Evolutionary conservation across 2,113 vertebrate species (phyloP), one percentile per base, ranked within the genome.

Genomic region (Cromileptes altivelis): DNA sequence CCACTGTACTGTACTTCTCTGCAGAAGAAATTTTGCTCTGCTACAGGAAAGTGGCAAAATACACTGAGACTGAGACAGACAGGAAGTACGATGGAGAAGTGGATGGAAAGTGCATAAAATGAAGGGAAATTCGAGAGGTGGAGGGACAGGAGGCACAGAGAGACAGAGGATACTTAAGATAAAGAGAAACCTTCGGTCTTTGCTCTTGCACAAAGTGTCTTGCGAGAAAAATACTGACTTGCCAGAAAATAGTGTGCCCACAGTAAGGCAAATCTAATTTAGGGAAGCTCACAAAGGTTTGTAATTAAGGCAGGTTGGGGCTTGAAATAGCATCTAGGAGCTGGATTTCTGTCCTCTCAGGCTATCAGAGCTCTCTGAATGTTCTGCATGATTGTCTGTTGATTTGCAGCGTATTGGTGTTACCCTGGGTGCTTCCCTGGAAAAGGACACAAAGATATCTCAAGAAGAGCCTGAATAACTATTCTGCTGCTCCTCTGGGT

Each of bases 311-410:
- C 52, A 70, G 65, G 73, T 52, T 84, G 81, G 72, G 75, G 75
- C 60, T 81, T 75, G 27, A 71, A 67, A 79, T 47, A 79, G 79
- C 55, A 69, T 80, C 60, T 78, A 40, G 21, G 65, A 72, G 82
- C 33, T 80, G 78, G 27, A 62, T 79, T 71, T 78, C 73, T 86
- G 75, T 83, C 75, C 85, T 88, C 87, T 76, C 70, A 70, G 85
- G 78, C 86, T 86, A 83, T 82, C 79, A 71, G 63, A 75, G 74
- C 42, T 85, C 47, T 69, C 81, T 85, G 82, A 74, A 81, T 76
- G 92, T 91, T 94, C 91, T 93, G 88, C 92, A 91, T 88, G 92
- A 91, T 82, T 90, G 91, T 81, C 88, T 88, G 92, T 88, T 93
- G 93, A 94, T 91, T 94, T 70, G 52, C 72, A 82, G 37, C 69